These are phyloP conservation scores for Eudasyphora cyanicolor DNA, from an alignment of 2,888 invertebrate genomes.

Conservation along the genomic window DNA sequence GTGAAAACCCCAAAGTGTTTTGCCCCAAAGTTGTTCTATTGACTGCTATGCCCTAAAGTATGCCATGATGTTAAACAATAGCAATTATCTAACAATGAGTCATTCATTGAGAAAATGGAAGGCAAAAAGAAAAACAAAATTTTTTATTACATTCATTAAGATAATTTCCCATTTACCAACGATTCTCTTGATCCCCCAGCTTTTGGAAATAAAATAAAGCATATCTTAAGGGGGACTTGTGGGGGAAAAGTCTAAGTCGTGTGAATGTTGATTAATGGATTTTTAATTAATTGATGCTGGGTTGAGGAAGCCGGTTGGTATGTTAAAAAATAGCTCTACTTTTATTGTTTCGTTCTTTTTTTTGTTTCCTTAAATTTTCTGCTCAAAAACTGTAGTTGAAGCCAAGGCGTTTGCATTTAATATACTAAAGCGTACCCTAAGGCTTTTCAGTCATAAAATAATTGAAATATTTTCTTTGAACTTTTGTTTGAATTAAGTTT, in stretches of 20 bases:
- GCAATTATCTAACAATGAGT: background rate
- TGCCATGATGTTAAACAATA: background rate
- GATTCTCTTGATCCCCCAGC: no score
- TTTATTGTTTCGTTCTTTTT: no score
- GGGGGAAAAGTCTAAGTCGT: background rate
- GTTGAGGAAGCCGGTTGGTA: no score
- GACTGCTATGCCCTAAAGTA: background rate
- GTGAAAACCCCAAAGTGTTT: background rate
- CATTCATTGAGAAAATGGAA: background rate
- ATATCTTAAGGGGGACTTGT: background rate
- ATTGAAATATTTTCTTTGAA: no score
- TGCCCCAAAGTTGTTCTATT: background rate
- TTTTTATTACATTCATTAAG: background rate
- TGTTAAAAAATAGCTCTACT: no score
- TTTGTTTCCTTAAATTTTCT: no score
- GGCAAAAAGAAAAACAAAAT: background rate
- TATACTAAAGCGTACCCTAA: no score
- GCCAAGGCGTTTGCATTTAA: no score
- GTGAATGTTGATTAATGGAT: slow-evolving; percentile 14
- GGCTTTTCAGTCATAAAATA: no score
- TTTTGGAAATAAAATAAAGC: background rate
- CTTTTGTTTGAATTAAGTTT: no score
- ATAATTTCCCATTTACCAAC: background rate
- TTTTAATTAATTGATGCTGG: slow-evolving; percentile 4
- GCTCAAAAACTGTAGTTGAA: no score